Evolutionary conservation across 2,888 invertebrate species (phyloP).

Genomic region (Pandemis cinnamomeana): DNA sequence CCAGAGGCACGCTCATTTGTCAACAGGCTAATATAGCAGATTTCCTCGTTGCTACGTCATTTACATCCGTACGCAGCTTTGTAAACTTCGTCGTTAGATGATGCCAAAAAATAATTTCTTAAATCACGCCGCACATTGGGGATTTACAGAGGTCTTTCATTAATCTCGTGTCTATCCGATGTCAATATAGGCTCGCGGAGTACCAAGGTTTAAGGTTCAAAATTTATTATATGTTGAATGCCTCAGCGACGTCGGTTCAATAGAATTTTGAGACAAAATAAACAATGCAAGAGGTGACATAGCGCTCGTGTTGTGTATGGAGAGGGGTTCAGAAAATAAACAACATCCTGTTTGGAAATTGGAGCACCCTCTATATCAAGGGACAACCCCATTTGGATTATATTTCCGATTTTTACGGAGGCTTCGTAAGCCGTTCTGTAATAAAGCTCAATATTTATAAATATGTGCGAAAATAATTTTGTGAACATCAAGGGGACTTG

Average conservation of each 20-base stretch:
- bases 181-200: neutral
- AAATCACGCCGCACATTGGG: neutral
- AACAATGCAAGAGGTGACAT: slow-evolving; percentile 5
- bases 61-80: slow-evolving; percentile 47
- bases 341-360: slow-evolving; percentile 18
- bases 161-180: no score
- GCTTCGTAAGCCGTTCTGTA: slow-evolving; percentile 7
- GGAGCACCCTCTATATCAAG: slow-evolving; percentile 14
- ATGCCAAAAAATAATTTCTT: neutral
- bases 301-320: slow-evolving; percentile 8
- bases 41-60: slow-evolving; percentile 49
- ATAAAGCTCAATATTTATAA: slow-evolving; percentile 5
- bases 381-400: slow-evolving; percentile 24
- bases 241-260: neutral
- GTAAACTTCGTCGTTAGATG: slow-evolving; percentile 7
- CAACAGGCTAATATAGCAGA: slow-evolving; percentile 60
- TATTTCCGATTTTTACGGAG: slow-evolving; percentile 23
- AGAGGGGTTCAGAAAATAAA: slow-evolving; percentile 10
- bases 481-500: neutral
- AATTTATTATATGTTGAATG: neutral
- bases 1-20: slow-evolving; percentile 65
- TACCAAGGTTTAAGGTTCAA: neutral
- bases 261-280: slow-evolving; percentile 18
- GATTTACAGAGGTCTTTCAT: no score
- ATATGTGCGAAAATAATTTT: neutral